Evolutionary conservation across 2,797 vertebrate species (phyloP), one percentile per base, ranked within the genome.

Genomic region (Enteromius anoplus): DNA sequence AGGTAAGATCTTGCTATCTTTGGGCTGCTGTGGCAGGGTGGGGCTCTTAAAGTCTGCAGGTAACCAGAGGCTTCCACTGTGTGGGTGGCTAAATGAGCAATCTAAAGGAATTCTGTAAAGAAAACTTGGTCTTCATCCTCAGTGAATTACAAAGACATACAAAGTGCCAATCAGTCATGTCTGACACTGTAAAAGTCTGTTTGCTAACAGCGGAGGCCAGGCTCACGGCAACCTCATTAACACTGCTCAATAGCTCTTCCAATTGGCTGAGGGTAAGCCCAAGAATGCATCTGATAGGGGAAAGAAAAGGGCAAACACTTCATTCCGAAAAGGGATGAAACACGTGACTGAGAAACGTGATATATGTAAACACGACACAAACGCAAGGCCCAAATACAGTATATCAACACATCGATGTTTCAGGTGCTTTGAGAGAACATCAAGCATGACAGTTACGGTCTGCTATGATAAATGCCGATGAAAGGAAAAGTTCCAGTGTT

Each of bases 111-210:
- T 81, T 81, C 23, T 53, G 65, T 40, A 70, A 81, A 85, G 75
- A 85, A 70, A 55, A 80, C 32, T 23, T 15, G 19, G 32, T 68
- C 4, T 3, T 83, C 37, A 53, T 58, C 71, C 73, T 77, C 34
- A 40, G 29, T 42, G 53, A 77, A 42, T 64, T 21, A 76, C 21
- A 70, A 75, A 76, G 29, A 75, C 42, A 37, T 55, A 55, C 82
- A 10, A 15, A 88, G 70, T 86, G 83, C 82, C 88, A 87, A 85
- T 92, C 91, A 92, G 86, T 94, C 92, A 92, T 66, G 72, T 70
- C 82, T 88, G 89, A 91, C 91, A 90, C 86, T 32, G 91, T 86
- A 93, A 93, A 90, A 82, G 88, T 26, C 87, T 89, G 91, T 90
- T 92, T 86, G 90, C 84, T 80, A 84, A 87, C 64, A 80, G 79